These are phyloP conservation scores for Orthosia gracilis DNA, from an alignment of 2,888 invertebrate genomes.

Conservation along the genomic window DNA sequence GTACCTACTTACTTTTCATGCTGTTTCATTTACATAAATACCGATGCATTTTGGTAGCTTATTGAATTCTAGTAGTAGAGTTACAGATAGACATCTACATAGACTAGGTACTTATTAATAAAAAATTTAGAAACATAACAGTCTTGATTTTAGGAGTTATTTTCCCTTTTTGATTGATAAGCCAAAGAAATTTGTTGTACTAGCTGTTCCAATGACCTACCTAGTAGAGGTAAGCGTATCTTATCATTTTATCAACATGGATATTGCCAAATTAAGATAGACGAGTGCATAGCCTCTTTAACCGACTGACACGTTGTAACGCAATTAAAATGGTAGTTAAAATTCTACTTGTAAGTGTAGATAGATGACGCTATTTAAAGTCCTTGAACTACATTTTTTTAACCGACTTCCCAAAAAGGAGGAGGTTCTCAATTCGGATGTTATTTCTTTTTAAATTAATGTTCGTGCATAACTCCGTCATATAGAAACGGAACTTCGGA, in stretches of 20 bases:
- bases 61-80: background rate
- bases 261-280: conserved; percentile 57
- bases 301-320: conserved; percentile 22
- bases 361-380: background rate
- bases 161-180: conserved; percentile 3
- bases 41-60: background rate
- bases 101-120: no score
- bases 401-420: no score
- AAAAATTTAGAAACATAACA: background rate
- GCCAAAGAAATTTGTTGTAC: conserved; percentile 11
- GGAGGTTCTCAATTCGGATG: no score
- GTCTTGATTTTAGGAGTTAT: background rate
- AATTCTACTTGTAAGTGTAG: background rate
- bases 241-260: conserved; percentile 65
- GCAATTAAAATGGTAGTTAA: conserved; percentile 28
- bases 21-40: background rate
- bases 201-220: conserved; percentile 48
- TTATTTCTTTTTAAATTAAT: no score
- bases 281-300: conserved; percentile 25
- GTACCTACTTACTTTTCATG: background rate
- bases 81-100: background rate
- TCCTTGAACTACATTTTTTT: conserved; percentile 14
- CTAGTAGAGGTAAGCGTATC: conserved; percentile 51
- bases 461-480: no score
- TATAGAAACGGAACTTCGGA: no score